phyloP scores from a whole-genome alignment of 2,888 invertebrate genomes.

The Rhimphoctona megacephalus region DNA sequence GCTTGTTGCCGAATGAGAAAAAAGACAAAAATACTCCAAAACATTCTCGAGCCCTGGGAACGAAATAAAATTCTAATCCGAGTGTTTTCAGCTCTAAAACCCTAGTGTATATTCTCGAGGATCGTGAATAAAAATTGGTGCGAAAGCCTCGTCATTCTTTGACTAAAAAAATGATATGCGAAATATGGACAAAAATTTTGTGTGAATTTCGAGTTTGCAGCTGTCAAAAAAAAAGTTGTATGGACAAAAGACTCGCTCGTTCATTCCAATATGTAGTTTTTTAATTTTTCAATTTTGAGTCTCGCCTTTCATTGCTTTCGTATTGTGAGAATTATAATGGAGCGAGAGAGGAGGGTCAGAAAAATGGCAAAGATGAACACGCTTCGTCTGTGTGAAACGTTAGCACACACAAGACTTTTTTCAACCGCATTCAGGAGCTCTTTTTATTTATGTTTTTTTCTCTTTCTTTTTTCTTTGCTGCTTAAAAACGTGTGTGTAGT shows the following conservation, averaged over 20 bases:
- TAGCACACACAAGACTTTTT: neutral
- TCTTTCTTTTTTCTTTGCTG: neutral
- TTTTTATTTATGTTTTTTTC: conserved; percentile 1
- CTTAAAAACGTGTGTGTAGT: neutral
- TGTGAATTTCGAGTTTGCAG: conserved; percentile 22
- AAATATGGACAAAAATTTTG: neutral
- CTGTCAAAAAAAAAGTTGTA: conserved; percentile 14
- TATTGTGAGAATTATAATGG: conserved; percentile 13
- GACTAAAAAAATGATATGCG: neutral
- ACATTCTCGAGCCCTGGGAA: neutral
- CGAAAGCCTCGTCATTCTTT: neutral
- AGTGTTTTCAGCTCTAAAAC: neutral
- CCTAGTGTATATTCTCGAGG: neutral
- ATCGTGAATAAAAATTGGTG: neutral
- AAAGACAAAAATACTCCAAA: neutral
- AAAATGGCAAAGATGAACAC: neutral
- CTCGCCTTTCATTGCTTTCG: neutral
- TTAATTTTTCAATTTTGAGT: conserved; percentile 4
- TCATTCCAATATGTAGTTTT: neutral
- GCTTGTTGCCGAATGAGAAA: neutral
- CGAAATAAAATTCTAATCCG: neutral
- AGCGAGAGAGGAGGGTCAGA: neutral
- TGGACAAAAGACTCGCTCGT: conserved; percentile 18
- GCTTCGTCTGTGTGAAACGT: neutral
- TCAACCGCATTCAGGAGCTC: neutral